These are phyloP conservation scores for Pipra filicauda DNA, from an alignment of 2,113 vertebrate genomes.

Conservation along the genomic window DNA sequence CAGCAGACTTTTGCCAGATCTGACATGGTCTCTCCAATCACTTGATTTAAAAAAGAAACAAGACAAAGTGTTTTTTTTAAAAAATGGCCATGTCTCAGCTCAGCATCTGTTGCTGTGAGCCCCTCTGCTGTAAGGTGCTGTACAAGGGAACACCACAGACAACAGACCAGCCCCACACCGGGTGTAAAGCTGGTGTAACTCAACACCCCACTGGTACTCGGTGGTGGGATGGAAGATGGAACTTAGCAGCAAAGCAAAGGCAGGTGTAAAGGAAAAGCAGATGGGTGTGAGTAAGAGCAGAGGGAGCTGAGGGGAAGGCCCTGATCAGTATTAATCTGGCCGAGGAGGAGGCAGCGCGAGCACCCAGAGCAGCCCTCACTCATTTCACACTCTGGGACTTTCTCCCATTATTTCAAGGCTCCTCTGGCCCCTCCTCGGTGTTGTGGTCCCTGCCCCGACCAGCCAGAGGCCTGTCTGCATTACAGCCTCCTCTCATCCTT, in stretches of 20 bases:
- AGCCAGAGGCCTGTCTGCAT: not conserved
- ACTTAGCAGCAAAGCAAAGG: not conserved
- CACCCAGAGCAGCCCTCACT: fast-evolving
- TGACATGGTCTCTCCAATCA: not conserved
- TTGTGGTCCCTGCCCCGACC: fast-evolving
- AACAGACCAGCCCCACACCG: not conserved
- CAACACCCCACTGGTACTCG: fast-evolving
- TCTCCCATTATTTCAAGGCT: not conserved
- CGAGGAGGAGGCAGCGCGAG: fast-evolving
- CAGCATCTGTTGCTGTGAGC: not conserved
- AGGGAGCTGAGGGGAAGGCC: not conserved
- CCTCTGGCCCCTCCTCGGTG: fast-evolving
- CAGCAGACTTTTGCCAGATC: not conserved
- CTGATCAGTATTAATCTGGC: not conserved
- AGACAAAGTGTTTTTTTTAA: not conserved
- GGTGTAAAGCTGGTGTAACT: not conserved
- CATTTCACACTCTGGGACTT: not conserved
- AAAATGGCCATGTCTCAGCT: not conserved
- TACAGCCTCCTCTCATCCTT: not conserved
- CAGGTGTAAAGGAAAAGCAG: not conserved
- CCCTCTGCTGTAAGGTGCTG: not conserved
- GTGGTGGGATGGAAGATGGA: fast-evolving
- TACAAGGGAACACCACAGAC: not conserved
- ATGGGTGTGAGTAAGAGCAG: not conserved
- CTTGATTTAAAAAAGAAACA: not conserved